Conservation (phyloP, 2,113 vertebrate genomes). For the Chrysemys picta region DNA sequence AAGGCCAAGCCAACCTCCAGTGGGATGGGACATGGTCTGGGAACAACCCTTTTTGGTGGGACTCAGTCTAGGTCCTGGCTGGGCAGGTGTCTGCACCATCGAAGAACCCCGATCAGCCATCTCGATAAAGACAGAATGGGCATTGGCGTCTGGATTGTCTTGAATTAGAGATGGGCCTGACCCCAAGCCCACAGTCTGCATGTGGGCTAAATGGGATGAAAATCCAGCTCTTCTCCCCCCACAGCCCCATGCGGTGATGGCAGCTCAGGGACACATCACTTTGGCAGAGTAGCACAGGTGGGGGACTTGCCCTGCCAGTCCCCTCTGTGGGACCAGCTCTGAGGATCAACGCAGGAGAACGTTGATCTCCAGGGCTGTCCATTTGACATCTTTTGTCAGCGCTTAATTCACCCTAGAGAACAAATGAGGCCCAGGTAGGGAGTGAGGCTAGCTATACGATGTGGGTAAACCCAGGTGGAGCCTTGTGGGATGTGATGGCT, state of each 20-base stretch:
- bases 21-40: not conserved
- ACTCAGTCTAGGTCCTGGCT: not conserved
- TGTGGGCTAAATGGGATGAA: not conserved
- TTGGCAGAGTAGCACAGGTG: too few relatives aligned
- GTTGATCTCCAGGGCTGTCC: too few relatives aligned
- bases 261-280: too few relatives aligned
- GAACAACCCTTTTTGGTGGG: not conserved
- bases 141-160: too few relatives aligned
- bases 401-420: not conserved
- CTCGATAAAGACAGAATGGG: not conserved
- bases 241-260: too few relatives aligned
- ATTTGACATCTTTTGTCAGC: too few relatives aligned
- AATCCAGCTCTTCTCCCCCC: not conserved
- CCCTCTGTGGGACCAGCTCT: too few relatives aligned
- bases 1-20: not conserved
- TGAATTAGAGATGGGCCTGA: too few relatives aligned
- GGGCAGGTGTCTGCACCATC: too few relatives aligned
- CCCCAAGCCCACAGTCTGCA: too few relatives aligned
- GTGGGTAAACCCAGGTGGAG: not conserved
- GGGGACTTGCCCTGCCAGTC: too few relatives aligned
- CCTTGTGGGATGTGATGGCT: not conserved
- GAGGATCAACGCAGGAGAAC: too few relatives aligned
- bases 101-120: not conserved
- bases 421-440: not conserved
- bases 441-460: not conserved